These are phyloP conservation scores for Callionymus lyra DNA, from an alignment of 2,113 vertebrate genomes.

Conservation along the genomic window DNA sequence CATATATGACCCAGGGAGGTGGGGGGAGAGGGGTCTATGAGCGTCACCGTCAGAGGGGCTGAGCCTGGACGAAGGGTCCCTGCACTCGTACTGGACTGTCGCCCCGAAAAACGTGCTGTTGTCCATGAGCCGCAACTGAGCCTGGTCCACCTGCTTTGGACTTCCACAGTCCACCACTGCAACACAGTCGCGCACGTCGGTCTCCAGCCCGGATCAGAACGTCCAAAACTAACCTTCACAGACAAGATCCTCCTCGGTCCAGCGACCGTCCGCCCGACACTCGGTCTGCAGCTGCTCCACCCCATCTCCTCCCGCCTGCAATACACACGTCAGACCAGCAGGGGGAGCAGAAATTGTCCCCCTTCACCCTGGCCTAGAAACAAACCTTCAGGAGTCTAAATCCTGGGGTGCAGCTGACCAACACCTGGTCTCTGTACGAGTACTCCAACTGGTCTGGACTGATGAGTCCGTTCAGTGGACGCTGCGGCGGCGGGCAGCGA, in stretches of 20 bases:
- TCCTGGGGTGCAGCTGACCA: slow-evolving; percentile 80
- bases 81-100: slow-evolving; percentile 74
- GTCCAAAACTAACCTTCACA: neutral
- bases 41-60: slow-evolving; percentile 65
- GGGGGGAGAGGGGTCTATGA: neutral
- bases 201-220: slow-evolving; percentile 1
- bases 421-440: slow-evolving; percentile 83
- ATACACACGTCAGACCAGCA: too few species aligned
- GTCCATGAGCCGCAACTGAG: slow-evolving; percentile 67
- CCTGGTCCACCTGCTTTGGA: slow-evolving; percentile 65
- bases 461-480: slow-evolving; percentile 67
- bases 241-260: neutral
- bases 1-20: neutral
- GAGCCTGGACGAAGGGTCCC: slow-evolving; percentile 62
- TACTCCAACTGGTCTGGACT: slow-evolving; percentile 79
- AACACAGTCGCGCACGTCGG: slow-evolving; percentile 7
- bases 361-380: neutral
- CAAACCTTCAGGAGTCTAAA: slow-evolving; percentile 78
- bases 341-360: too few species aligned
- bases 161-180: slow-evolving; percentile 83
- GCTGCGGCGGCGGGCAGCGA: slow-evolving; percentile 63
- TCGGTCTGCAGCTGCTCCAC: too few species aligned
- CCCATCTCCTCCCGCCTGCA: too few species aligned
- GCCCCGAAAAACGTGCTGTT: slow-evolving; percentile 80
- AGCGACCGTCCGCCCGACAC: neutral